Evolutionary conservation across 2,797 vertebrate species (phyloP).

Genomic region (Alosa sapidissima): DNA sequence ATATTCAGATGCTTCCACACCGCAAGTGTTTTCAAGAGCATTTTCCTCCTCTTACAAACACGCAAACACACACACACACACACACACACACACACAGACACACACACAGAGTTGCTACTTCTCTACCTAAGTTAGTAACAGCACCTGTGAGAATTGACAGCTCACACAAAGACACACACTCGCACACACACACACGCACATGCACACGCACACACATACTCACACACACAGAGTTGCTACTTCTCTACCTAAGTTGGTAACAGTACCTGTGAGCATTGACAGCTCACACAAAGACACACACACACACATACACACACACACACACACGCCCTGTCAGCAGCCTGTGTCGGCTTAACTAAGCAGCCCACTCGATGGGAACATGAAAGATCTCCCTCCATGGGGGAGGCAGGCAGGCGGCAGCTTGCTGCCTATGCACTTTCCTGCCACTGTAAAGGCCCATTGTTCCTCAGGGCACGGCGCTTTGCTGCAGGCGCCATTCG

Average conservation of each 20-base stretch:
- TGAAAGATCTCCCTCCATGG: slow-evolving; percentile 7
- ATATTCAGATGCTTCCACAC: not conserved
- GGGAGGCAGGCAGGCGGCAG: not conserved
- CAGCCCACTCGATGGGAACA: not conserved
- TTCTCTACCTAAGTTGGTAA: too few relatives aligned
- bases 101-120: not conserved
- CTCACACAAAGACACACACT: not conserved
- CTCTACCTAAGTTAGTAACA: too few relatives aligned
- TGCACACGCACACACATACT: not conserved
- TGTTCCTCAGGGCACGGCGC: not conserved
- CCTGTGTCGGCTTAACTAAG: not conserved
- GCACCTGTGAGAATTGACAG: too few relatives aligned
- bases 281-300: not conserved
- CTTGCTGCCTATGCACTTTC: slow-evolving; percentile 19
- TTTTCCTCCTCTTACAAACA: not conserved
- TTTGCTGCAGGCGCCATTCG: not conserved
- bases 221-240: not conserved
- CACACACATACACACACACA: not conserved
- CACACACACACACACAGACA: not conserved
- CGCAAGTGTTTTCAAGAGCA: not conserved
- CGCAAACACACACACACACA: not conserved
- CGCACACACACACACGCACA: not conserved
- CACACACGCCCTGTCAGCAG: not conserved
- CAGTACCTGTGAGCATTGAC: too few relatives aligned
- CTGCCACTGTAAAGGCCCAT: slow-evolving; percentile 2